Evolutionary conservation across 2,888 invertebrate species (phyloP).

Genomic region (Punctoribates punctum): DNA sequence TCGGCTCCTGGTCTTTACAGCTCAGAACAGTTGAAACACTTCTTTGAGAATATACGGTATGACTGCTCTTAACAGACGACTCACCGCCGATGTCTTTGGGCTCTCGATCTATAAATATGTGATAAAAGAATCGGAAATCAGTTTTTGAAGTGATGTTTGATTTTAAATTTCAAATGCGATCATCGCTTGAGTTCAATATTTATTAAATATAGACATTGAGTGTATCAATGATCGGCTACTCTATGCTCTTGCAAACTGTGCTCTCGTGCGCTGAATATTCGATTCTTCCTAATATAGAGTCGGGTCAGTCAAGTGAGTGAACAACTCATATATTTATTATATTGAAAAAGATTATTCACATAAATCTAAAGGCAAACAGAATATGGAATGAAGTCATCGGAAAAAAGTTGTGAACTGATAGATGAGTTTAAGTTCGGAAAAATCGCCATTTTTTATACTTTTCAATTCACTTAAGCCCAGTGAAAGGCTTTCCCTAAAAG

Average conservation of each 20-base stretch:
- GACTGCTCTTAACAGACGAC: not conserved
- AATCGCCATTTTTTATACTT: not conserved
- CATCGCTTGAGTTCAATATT: not conserved
- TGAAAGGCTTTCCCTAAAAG: not conserved
- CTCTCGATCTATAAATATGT: conserved; percentile 13
- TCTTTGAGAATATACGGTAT: not conserved
- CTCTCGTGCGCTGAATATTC: not conserved
- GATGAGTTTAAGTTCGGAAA: not conserved
- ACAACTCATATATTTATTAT: conserved; percentile 4
- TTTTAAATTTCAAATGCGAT: conserved; percentile 25
- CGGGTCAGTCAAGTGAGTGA: conserved; percentile 25
- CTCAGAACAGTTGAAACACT: conserved; percentile 7
- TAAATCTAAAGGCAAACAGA: conserved; percentile 28
- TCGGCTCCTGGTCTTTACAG: not conserved
- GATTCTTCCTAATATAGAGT: not conserved
- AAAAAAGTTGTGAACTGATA: not conserved
- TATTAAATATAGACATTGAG: not conserved
- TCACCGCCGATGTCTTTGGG: not conserved
- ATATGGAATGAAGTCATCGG: conserved; percentile 17
- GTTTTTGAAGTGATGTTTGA: not conserved
- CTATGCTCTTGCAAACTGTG: not conserved
- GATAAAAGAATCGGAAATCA: not conserved
- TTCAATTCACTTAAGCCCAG: not conserved
- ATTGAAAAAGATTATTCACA: conserved; percentile 19
- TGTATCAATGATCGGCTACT: not conserved